Base-by-base conservation (phyloP, 2,888 invertebrate genomes). In the Nemotelus nigrinus region DNA sequence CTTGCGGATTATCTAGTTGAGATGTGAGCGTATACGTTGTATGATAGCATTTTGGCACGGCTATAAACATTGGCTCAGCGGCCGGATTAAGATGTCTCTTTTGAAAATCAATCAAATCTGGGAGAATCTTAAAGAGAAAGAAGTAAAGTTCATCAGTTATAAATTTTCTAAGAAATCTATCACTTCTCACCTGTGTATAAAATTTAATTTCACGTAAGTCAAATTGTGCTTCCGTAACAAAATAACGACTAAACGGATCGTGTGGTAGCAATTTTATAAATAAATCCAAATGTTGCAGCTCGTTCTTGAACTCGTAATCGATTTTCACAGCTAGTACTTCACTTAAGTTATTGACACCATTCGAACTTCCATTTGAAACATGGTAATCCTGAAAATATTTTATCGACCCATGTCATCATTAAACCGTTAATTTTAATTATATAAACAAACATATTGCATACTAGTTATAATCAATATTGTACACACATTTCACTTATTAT, bases 211-310 rank as follows among this genome's bases (percentile, higher is more conserved):
- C 94, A 79, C 94, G 89, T 3, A 94, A 90, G 85, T 94, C 94
- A 84, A 94, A 94, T 85, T 94, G 94, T 1, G 94, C 93, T 85
- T 94, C 94, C 44, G 93, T 93, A 79, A 94, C 94, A 85, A 94
- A 94, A 81, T 92, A 92, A 76, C 94, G 88, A 79, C 93, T 93
- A 86, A 94, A 94, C 0, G 94, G 93, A 85, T 94, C 94, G 81
- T 92, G 90, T 0, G 94, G 94, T 47, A 94, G 90, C 70, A 94
- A 88, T 85, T 94, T 94, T 79, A 94, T 92, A 81, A 94, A 92
- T 72, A 94, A 85, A 87, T 89, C 80, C 88, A 83, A 77, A 85
- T 84, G 83, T 85, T 85, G 79, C 67, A 80, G 74, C 43, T 84
- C 83, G 50, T 84, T 82, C 75, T 84, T 86, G 63, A 87, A 83